phyloP scores from a whole-genome alignment of 2,888 invertebrate species.

The Ormyrus labotus region DNA sequence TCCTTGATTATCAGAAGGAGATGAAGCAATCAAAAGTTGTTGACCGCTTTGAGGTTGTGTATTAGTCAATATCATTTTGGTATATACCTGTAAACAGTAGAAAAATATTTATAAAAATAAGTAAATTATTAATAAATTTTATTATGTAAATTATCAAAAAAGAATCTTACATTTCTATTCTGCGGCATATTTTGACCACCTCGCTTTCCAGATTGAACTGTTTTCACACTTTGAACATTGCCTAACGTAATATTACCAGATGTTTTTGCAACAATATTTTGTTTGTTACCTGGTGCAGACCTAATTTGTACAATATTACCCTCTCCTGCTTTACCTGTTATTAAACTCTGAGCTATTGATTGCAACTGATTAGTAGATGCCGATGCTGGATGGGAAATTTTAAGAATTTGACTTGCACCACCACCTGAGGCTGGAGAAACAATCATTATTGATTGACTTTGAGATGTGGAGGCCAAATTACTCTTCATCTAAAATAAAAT shows the following conservation, averaged over 20 bases:
- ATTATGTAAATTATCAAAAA: conserved; percentile 12
- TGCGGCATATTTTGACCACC: conserved; percentile 76
- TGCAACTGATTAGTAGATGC: conserved; percentile 73
- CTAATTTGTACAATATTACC: conserved; percentile 74
- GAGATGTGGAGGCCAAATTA: conserved; percentile 65
- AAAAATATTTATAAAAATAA: conserved; percentile 11
- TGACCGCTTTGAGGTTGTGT: conserved; percentile 70
- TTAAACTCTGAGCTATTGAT: conserved; percentile 72
- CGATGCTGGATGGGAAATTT: conserved; percentile 73
- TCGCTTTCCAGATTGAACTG: conserved; percentile 70
- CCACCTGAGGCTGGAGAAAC: conserved; percentile 73
- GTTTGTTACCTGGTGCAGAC: conserved; percentile 67
- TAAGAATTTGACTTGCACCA: conserved; percentile 73
- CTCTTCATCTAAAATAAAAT: conserved; percentile 66
- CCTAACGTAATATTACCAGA: conserved; percentile 69
- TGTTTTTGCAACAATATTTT: conserved; percentile 69
- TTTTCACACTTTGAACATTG: conserved; percentile 69
- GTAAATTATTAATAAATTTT: neutral
- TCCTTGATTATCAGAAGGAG: conserved; percentile 68
- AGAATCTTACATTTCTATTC: conserved; percentile 69
- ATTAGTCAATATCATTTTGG: conserved; percentile 75
- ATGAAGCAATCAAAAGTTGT: conserved; percentile 71
- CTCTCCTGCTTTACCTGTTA: conserved; percentile 73
- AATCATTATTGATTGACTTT: conserved; percentile 74
- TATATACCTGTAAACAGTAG: conserved; percentile 55